Evolutionary conservation across 2,888 invertebrate species (phyloP).

Genomic region (Drosophila meridionalis): DNA sequence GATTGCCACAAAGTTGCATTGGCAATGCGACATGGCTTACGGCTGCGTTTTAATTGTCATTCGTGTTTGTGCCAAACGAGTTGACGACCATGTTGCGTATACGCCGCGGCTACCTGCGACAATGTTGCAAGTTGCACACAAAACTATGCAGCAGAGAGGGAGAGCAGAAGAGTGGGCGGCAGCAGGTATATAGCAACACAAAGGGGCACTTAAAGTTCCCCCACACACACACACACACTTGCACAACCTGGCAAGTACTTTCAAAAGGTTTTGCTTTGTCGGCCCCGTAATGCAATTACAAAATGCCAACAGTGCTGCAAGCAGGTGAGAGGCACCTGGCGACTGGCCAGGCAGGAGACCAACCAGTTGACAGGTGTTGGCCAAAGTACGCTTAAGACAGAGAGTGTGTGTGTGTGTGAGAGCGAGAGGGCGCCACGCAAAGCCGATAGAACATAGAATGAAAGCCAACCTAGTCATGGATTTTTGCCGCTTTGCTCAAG

Average conservation of each 20-base stretch:
- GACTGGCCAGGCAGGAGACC: constrained; percentile 12
- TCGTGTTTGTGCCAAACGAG: constrained; percentile 48
- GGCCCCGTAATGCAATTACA: constrained; percentile 72
- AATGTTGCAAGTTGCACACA: constrained; percentile 39
- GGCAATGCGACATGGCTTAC: constrained; percentile 42
- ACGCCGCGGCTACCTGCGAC: constrained; percentile 39
- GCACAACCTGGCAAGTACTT: constrained; percentile 34
- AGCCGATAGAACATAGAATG: constrained; percentile 1
- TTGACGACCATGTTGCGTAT: constrained; percentile 55
- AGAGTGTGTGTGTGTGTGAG: background rate
- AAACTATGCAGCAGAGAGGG: constrained; percentile 19
- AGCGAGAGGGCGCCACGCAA: background rate
- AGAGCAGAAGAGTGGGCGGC: background rate
- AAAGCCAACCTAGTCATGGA: constrained; percentile 28
- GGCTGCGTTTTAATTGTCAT: constrained; percentile 63
- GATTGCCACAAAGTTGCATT: constrained; percentile 52
- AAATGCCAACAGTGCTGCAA: constrained; percentile 62
- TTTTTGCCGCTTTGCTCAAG: constrained; percentile 39
- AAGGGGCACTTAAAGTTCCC: constrained; percentile 73
- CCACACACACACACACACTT: constrained; percentile 24
- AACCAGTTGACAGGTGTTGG: constrained; percentile 63
- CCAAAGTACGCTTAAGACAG: constrained; percentile 38
- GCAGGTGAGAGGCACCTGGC: constrained; percentile 4
- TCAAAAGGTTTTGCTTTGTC: constrained; percentile 74
- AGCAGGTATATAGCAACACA: constrained; percentile 53